Evolutionary conservation across 2,888 invertebrate genomes (phyloP), one percentile per base, ranked within the genome.

Genomic region (Acrobasis suavella): DNA sequence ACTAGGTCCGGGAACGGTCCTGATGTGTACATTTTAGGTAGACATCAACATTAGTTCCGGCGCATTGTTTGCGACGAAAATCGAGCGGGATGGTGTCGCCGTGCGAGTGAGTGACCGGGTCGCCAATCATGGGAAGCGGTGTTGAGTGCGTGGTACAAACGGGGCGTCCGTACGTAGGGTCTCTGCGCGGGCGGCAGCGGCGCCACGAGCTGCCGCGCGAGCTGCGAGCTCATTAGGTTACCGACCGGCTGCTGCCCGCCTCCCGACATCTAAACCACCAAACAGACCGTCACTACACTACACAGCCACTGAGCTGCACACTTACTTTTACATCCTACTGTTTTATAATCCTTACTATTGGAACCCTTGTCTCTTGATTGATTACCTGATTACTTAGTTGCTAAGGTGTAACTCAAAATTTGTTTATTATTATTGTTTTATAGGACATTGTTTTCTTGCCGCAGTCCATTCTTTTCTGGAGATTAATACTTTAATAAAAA

Each of bases 141-240:
- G 90, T 89, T 83, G 91, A 91, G 90, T 91, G 91, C 91, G 91
- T 90, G 91, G 90, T 91, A 90, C 90, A 91, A 91, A 92, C 89
- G 86, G 85, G 83, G 85, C 83, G 86, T 89, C 87, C 91, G 90
- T 91, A 91, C 92, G 91, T 93, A 92, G 86, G 91, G 89, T 75
- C 92, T 81, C 81, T 86, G 88, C 78, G 81, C 80, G 74, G 91
- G 83, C 83, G 93, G 90, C 86, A 93, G 90, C 84, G 93, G 93
- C 84, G 93, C 93, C 79, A 93, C 93, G 85, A 93, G 92, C 86
- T 93, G 93, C 70, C 93, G 92, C 79, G 93, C 93, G 81, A 93
- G 93, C 88, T 93, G 93, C 87, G 93, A 93, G 86, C 89, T 91
- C 93, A 93, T 88, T 87, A 93, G 87, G 83, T 81, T 89, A 83